phyloP scores from a whole-genome alignment of 2,113 vertebrate species.

The Siphamia tubifer region DNA sequence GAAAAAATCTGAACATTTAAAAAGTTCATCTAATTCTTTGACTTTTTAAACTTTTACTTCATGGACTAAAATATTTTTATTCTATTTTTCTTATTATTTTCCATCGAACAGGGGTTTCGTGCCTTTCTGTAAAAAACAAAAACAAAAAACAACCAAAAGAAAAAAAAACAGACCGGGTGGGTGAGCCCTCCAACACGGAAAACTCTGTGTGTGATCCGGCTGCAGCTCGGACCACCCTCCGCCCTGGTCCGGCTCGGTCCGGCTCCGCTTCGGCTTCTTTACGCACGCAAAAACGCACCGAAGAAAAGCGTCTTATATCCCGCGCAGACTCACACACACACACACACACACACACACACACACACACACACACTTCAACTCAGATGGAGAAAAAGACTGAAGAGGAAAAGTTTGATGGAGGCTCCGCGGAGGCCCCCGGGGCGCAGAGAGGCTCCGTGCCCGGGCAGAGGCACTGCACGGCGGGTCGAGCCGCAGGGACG shows the following conservation, averaged over 20 bases:
- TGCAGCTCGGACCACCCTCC: neutral
- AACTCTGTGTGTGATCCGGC: neutral
- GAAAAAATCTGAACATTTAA: too few relatives aligned
- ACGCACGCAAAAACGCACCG: constrained; percentile 10
- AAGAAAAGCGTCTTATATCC: neutral
- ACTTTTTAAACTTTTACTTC: too few relatives aligned
- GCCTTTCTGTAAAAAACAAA: too few relatives aligned
- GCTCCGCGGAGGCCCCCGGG: constrained; percentile 27
- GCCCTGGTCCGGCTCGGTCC: neutral
- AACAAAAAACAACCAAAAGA: too few relatives aligned
- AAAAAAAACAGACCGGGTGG: too few relatives aligned
- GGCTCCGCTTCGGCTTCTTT: too few relatives aligned
- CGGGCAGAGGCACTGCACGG: constrained; percentile 12
- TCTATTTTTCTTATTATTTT: too few relatives aligned
- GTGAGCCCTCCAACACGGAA: neutral
- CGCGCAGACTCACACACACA: neutral
- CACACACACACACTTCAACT: too few relatives aligned
- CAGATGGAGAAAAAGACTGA: neutral
- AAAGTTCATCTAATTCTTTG: too few relatives aligned
- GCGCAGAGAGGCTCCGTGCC: neutral
- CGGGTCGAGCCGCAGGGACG: neutral
- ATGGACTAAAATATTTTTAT: too few relatives aligned
- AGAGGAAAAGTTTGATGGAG: neutral
- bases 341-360: too few relatives aligned
- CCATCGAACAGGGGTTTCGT: too few relatives aligned